Percentiles rank a stretch among this genome's conserved stretches.
Conservation (phyloP, 2,797 vertebrate species). For the Psittacula derbiana region DNA sequence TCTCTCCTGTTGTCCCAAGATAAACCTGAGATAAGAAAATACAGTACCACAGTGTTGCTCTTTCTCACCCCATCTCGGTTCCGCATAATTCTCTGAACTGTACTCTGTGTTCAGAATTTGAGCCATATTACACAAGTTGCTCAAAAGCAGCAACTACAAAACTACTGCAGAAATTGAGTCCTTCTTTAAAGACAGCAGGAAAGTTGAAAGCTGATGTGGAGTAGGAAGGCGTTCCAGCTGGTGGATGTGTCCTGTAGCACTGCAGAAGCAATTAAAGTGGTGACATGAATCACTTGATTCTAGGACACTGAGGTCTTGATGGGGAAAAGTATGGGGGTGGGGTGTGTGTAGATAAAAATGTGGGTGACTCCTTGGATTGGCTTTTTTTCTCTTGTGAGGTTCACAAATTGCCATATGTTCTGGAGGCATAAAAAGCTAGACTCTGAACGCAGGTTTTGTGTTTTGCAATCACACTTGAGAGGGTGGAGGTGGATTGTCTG, state of each 20-base stretch:
- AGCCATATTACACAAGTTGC: not conserved
- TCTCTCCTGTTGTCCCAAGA: not conserved
- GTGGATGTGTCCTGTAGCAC: not conserved
- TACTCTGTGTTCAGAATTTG: not conserved
- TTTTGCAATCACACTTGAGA: not conserved
- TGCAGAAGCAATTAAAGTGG: too few relatives aligned
- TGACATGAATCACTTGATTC: not conserved
- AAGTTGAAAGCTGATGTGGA: not conserved
- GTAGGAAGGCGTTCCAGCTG: not conserved
- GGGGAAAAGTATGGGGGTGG: not conserved
- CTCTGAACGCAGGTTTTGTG: not conserved
- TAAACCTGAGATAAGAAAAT: not conserved
- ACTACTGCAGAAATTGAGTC: not conserved
- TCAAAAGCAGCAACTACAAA: not conserved
- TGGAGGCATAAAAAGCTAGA: not conserved
- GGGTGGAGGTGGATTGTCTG: not conserved
- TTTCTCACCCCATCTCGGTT: not conserved
- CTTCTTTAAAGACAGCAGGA: not conserved
- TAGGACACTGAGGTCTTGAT: not conserved
- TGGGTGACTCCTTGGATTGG: not conserved
- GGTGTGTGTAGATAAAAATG: not conserved
- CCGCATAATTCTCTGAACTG: not conserved
- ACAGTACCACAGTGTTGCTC: not conserved
- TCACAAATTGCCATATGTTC: not conserved
- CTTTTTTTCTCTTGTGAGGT: not conserved